Base-by-base conservation (phyloP, 2,888 invertebrate species). In the Protonemura montana region DNA sequence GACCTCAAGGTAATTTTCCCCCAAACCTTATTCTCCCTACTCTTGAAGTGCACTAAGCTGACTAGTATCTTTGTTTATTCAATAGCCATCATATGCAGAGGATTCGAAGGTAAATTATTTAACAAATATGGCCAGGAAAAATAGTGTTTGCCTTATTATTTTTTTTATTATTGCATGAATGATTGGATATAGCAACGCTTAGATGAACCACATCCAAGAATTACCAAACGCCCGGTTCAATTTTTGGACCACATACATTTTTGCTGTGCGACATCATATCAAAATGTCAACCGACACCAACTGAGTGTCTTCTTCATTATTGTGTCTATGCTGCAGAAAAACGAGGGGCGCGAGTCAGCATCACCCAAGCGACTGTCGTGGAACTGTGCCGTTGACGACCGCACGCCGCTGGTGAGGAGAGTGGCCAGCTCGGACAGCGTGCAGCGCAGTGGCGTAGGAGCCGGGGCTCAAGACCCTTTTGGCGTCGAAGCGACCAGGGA, bases 301-400 rank as follows among this genome's bases (percentile, higher is more conserved):
- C 10, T 35, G 35, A 35, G 35, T 35, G 26, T 76, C 76, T 6
- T 6, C 5, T 3, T 27, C 29, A 27, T 10, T 82, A 21, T 26
- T 7, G 21, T 80, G 76, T 88, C 87, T 87, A 88, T 16, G 88
- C 90, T 90, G 59, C 89, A 93, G 93, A 92, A 92, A 90, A 92
- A 92, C 89, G 92, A 92, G 89, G 91, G 89, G 88, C 91, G 91
- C 89, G 93, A 93, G 89, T 90, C 92, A 84, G 92, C 92, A 87
- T 94, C 94, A 88, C 93, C 94, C 90, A 94, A 94, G 90, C 91
- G 94, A 83, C 90, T 94, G 87, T 94, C 94, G 25, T 94, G 94
- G 94, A 94, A 94, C 90, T 93, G 92, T 89, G 93, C 91, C 13
- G 59, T 27, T 0, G 59, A 59, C 76, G 84, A 25, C 28, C 59